Conservation (phyloP, 2,888 invertebrate species). For the Hyles lineata region DNA sequence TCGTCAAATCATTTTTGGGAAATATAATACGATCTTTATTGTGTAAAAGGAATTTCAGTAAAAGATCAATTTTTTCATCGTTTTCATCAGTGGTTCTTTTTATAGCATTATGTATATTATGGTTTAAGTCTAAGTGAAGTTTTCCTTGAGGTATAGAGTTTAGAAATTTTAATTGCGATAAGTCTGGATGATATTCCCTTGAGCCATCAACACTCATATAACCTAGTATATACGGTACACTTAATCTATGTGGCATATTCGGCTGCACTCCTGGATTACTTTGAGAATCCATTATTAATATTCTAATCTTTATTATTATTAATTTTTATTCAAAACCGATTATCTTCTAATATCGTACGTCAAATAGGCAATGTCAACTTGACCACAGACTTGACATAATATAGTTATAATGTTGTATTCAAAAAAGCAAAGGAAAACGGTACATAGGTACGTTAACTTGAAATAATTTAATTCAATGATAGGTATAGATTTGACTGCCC, state of each 20-base stretch:
- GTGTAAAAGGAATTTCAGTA: slow-evolving; percentile 49
- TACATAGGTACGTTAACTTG: too few species aligned
- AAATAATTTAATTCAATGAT: too few species aligned
- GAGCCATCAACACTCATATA: slow-evolving; percentile 55
- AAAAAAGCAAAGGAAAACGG: too few species aligned
- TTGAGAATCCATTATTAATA: background rate
- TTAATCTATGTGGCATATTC: background rate
- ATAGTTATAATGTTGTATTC: too few species aligned
- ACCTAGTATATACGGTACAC: slow-evolving; percentile 44
- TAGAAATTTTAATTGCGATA: slow-evolving; percentile 53
- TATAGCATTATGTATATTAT: slow-evolving; percentile 48
- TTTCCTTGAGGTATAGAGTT: slow-evolving; percentile 40
- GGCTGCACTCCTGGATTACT: background rate
- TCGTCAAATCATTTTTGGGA: slow-evolving; percentile 35
- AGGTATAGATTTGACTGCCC: too few species aligned
- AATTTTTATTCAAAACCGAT: background rate
- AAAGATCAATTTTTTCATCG: slow-evolving; percentile 50
- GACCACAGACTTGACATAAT: too few species aligned
- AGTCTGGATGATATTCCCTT: slow-evolving; percentile 48
- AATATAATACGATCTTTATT: slow-evolving; percentile 38
- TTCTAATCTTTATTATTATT: background rate
- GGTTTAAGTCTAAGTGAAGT: slow-evolving; percentile 47
- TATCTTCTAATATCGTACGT: too few species aligned
- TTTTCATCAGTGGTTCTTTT: slow-evolving; percentile 54
- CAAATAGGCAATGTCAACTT: background rate